Evolutionary conservation across 2,113 vertebrate genomes (phyloP), one percentile per base, ranked within the genome.

Genomic region (Sinocyclocheilus rhinocerous): DNA sequence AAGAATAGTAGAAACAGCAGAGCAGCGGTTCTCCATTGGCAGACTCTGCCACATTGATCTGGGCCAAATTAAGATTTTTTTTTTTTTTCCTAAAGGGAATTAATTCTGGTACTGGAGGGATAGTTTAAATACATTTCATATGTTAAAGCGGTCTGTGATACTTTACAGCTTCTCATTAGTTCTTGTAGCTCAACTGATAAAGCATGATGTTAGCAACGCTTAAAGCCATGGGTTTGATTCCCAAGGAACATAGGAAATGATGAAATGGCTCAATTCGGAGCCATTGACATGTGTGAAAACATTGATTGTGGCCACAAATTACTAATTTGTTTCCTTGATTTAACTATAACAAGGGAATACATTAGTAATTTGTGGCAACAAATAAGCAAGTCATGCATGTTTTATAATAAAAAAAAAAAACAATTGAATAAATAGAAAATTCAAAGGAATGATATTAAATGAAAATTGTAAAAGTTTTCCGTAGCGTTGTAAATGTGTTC

Each of bases 41-140:
- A 29, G 24, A 67, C 63, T 72, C 36, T 42, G 69, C n/a, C 22
- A 48, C 72, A 75, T 48, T 24, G 72, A 75, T 75, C 72, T 24
- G n/a, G 39, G 22, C 11, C 39, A 24, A 75, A 48, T 45, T 42
- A 20, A 73, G 36, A 73, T 73, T n/a, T 33, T 3, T 42, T 45
- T 24, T 24, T 36, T 42, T 63, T 63, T 22, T 45, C 33, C 67
- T 70, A 11, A 42, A 45, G 20, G 72, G 39, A 75, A 76, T 76
- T 26, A 4, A 76, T 76, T 50, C 8, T 76, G 73, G 22, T 76
- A 24, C 73, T 76, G 6, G 42, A 50, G 45, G n/a, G 48, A 26
- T 16, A 26, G 42, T 76, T 50, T 50, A 50, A 76, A n/a, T 50
- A 50, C 42, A 76, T 76, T 50, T 26, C 42, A 7, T 3, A n/a